phyloP scores from a whole-genome alignment of 2,888 invertebrate genomes.

The Nemotelus nigrinus region DNA sequence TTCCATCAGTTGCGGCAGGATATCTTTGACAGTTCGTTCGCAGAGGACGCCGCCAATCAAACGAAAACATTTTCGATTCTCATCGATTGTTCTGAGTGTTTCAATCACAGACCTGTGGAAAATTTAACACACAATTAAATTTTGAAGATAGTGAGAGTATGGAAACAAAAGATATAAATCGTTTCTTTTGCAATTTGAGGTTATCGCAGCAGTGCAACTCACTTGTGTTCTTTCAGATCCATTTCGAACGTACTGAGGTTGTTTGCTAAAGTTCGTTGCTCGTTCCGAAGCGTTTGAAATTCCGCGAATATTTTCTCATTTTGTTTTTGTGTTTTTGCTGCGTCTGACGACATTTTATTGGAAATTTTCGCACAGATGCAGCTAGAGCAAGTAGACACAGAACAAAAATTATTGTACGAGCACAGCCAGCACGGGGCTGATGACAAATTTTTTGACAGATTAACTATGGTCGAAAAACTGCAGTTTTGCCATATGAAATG shows the following conservation, averaged over 20 bases:
- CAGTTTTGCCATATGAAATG: neutral
- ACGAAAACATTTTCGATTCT: constrained; percentile 87
- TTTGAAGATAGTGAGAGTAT: neutral
- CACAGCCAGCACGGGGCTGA: neutral
- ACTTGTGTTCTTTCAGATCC: constrained; percentile 98
- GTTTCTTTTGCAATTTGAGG: constrained; percentile 5
- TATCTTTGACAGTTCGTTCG: constrained; percentile 90
- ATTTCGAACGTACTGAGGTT: constrained; percentile 93
- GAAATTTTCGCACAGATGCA: constrained; percentile 31
- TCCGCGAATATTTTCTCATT: constrained; percentile 86
- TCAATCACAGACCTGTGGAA: constrained; percentile 89
- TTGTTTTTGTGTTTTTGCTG: constrained; percentile 59
- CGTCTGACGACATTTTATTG: constrained; percentile 61
- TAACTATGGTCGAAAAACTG: neutral
- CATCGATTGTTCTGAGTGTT: constrained; percentile 86
- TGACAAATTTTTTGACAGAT: constrained; percentile 35
- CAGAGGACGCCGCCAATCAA: constrained; percentile 94
- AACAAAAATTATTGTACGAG: neutral
- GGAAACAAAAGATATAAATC: constrained; percentile 1
- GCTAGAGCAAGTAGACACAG: neutral
- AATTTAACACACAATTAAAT: constrained; percentile 9
- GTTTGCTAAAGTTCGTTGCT: constrained; percentile 85
- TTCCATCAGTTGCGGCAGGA: constrained; percentile 82
- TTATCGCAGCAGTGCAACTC: constrained; percentile 57
- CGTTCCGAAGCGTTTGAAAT: constrained; percentile 86